Conservation (phyloP, 2,797 vertebrate species). For the Phalanger gymnotis region DNA sequence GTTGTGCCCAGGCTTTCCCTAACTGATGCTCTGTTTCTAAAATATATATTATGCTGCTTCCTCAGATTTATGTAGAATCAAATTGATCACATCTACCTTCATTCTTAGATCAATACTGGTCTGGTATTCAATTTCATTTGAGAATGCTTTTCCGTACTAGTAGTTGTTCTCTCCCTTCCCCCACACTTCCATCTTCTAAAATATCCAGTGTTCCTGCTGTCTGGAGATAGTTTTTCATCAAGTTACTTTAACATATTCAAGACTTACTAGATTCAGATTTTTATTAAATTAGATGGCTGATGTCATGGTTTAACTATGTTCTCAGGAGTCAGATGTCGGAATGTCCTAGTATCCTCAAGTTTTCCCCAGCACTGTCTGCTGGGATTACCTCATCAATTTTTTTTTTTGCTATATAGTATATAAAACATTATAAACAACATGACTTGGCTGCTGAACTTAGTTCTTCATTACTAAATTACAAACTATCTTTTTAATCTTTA, state of each 20-base stretch:
- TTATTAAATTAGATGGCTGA: slow-evolving; percentile 76
- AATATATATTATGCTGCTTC: slow-evolving; percentile 21
- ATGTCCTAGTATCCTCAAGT: slow-evolving; percentile 73
- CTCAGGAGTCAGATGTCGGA: slow-evolving; percentile 78
- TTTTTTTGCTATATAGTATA: slow-evolving; percentile 67
- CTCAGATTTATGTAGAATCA: slow-evolving; percentile 25
- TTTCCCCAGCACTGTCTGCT: slow-evolving; percentile 66
- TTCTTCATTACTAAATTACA: slow-evolving; percentile 65
- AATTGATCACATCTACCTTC: slow-evolving; percentile 4
- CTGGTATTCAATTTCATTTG: slow-evolving; percentile 23
- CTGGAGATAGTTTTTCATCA: slow-evolving; percentile 74
- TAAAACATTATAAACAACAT: slow-evolving; percentile 73
- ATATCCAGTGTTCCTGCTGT: slow-evolving; percentile 65
- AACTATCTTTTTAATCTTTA: slow-evolving; percentile 54
- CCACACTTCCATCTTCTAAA: slow-evolving; percentile 56
- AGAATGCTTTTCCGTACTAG: slow-evolving; percentile 22
- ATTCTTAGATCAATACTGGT: slow-evolving; percentile 1
- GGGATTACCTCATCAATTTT: slow-evolving; percentile 78
- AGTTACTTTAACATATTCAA: slow-evolving; percentile 71
- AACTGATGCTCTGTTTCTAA: slow-evolving; percentile 31
- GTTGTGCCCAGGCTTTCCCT: slow-evolving; percentile 6
- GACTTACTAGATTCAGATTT: slow-evolving; percentile 67
- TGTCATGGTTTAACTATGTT: slow-evolving; percentile 82
- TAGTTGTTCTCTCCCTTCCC: slow-evolving; percentile 2
- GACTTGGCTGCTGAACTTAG: slow-evolving; percentile 53